Conservation (phyloP, 2,113 vertebrate genomes). For the Aldabrachelys gigantea region DNA sequence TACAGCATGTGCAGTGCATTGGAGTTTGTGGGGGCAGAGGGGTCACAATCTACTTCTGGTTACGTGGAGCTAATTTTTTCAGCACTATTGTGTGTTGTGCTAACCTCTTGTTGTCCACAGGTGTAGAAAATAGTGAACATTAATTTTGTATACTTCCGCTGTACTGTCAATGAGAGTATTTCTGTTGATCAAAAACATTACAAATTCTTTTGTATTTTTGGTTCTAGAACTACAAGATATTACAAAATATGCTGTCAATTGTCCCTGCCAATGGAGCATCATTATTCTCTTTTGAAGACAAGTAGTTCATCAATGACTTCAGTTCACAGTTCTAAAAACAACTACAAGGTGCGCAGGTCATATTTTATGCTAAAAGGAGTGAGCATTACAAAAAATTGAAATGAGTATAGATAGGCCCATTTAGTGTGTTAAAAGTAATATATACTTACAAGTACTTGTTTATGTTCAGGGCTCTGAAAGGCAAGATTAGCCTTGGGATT, state of each 20-base stretch:
- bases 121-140: not conserved
- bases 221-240: not conserved
- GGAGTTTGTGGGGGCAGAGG: not conserved
- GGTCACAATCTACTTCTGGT: not conserved
- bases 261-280: not conserved
- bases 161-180: not conserved
- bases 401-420: not conserved
- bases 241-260: not conserved
- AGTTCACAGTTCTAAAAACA: slow-evolving; percentile 6
- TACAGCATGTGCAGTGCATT: rapidly evolving
- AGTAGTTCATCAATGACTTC: not conserved
- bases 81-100: not conserved
- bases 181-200: not conserved
- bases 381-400: not conserved
- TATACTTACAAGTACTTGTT: not conserved
- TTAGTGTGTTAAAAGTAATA: slow-evolving; percentile 26
- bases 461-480: slow-evolving; percentile 37
- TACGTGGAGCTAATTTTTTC: not conserved
- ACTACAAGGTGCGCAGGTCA: not conserved
- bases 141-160: not conserved
- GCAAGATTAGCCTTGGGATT: slow-evolving; percentile 58
- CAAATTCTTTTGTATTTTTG: not conserved
- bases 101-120: not conserved
- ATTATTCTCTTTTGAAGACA: not conserved
- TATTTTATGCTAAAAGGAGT: not conserved